Base-by-base conservation (phyloP, 2,797 vertebrate genomes). In the Sarcoramphus papa region DNA sequence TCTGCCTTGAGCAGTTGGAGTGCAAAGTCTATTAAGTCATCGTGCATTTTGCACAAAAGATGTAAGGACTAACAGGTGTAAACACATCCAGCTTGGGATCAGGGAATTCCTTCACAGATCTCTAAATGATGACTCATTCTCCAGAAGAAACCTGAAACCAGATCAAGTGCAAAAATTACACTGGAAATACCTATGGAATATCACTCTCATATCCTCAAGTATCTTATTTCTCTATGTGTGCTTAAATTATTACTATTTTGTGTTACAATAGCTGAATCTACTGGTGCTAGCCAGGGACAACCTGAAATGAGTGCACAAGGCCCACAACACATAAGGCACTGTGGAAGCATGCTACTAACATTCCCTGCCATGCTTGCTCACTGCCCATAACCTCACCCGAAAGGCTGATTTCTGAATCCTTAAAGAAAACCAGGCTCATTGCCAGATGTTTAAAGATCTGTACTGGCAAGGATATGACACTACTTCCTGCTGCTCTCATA, bases 1-100 rank as follows among this genome's bases (percentile, higher is more conserved):
- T 30, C 82, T 92, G 96, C 93, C 91, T 94, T 88, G 76, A 93
- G 85, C 91, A 88, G 94, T 59, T 90, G 95, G 94, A 93, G 68
- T 78, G 90, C 82, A 93, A 91, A 91, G 78, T 62, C 87, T 93
- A 80, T 81, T 90, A 93, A 96, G 91, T 75, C 79, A 92, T 68
- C 0, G 15, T 43, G 65, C 7, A 3, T 65, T 94, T 90, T 90
- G 82, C 89, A 91, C 87, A 88, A 51, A 92, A 86, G 91, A 86
- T 88, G 63, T 86, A 85, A 95, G 62, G 63, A 62, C 65, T 93
- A 78, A 78, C 79, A 94, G 91, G 87, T 80, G 92, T 77, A 95
- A 93, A 83, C 43, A 73, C 23, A 3, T 65, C 31, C 76, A 68
- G 27, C 73, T 67, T 84, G 87, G 73, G 82, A 93, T 43, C 79